phyloP scores from a whole-genome alignment of 1,140 invertebrate genomes.

The Lepidotrigona ventralis region DNA sequence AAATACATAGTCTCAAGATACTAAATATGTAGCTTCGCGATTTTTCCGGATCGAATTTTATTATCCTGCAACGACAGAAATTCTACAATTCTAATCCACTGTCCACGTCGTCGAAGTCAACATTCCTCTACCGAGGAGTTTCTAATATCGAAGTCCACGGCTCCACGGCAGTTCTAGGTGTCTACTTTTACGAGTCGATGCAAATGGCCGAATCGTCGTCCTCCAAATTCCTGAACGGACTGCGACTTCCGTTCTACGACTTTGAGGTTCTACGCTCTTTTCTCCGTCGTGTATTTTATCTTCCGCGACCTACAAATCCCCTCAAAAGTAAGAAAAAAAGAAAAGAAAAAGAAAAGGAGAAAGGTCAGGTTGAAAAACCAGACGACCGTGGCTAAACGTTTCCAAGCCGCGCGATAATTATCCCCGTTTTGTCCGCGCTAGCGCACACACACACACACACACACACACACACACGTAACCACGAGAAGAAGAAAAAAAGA shows the following conservation, averaged over 20 bases:
- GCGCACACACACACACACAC: neutral
- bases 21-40: too few relatives aligned
- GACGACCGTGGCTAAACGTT: conserved; percentile 19
- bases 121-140: neutral
- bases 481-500: too few relatives aligned
- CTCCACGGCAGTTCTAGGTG: neutral
- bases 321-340: too few relatives aligned
- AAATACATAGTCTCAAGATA: too few relatives aligned
- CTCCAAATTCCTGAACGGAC: neutral
- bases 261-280: neutral
- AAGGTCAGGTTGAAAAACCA: neutral
- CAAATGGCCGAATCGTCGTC: neutral
- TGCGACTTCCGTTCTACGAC: neutral
- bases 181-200: neutral
- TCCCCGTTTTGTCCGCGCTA: conserved; percentile 9
- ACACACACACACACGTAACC: neutral
- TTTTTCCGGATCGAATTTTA: too few relatives aligned
- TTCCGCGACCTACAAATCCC: neutral
- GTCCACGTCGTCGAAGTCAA: neutral
- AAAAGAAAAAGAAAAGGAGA: neutral
- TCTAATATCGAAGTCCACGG: neutral
- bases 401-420: conserved; percentile 30
- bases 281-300: neutral
- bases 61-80: too few relatives aligned
- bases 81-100: too few relatives aligned